Evolutionary conservation across 2,888 invertebrate genomes (phyloP).

Genomic region (Nemurella pictetii): DNA sequence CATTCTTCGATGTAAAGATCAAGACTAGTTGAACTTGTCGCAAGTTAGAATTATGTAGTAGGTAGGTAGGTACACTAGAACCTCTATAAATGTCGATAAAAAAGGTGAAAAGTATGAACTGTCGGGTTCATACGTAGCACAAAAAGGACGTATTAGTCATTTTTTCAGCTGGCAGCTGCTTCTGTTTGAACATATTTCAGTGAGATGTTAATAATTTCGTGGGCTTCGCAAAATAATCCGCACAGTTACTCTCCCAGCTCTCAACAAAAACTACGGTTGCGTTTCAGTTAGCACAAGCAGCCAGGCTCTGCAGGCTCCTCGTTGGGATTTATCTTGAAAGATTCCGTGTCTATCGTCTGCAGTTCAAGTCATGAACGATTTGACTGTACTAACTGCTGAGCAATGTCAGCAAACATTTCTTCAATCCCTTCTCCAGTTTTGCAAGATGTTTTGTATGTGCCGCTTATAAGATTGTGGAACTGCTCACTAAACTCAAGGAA

Average conservation of each 20-base stretch:
- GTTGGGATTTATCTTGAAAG: slow-evolving; percentile 47
- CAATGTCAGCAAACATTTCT: slow-evolving; percentile 89
- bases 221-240: too few species aligned
- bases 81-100: neutral
- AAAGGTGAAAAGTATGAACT: neutral
- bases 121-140: neutral
- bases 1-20: neutral
- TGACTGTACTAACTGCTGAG: slow-evolving; percentile 74
- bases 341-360: slow-evolving; percentile 66
- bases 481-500: slow-evolving; percentile 68
- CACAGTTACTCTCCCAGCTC: too few species aligned
- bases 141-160: neutral
- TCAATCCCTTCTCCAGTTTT: slow-evolving; percentile 84
- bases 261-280: too few species aligned
- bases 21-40: neutral
- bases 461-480: slow-evolving; percentile 87
- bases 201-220: neutral
- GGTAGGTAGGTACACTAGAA: too few species aligned
- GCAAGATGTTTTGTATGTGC: slow-evolving; percentile 87
- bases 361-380: slow-evolving; percentile 82
- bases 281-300: slow-evolving; percentile 47
- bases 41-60: too few species aligned
- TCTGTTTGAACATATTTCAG: neutral
- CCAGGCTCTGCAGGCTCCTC: slow-evolving; percentile 47
- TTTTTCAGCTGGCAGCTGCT: neutral